Base-by-base conservation (phyloP, 2,888 invertebrate genomes). In the Parapristionchus giblindavisi region DNA sequence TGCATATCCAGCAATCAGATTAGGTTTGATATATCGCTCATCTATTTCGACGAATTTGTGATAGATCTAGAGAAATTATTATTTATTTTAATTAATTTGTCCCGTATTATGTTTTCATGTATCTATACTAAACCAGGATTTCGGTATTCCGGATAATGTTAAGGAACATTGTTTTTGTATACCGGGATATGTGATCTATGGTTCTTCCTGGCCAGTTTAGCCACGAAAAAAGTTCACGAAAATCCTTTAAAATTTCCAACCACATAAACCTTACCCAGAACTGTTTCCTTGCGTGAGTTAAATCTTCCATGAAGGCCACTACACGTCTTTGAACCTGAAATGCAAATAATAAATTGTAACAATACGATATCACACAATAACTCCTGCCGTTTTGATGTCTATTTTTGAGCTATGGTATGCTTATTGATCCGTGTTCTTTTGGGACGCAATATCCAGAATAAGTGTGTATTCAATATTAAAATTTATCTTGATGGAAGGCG, bases 31-130 rank as follows among this genome's bases (percentile, higher is more conserved):
- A 34, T 48, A 61, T 51, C 61, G 43, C 61, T 73, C 73, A 61
- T 73, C 73, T 43, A 73, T 60, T 32, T 73, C 61, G 60, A 43
- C 48, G 73, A 73, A 73, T 51, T 73, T 73, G 61, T 60, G 48
- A 36, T 34, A 73, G 60, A 73, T 61, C 70, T 71, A 40, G 8
- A 54, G 27, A 32, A 32, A 29, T 36, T 61, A 38, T 14, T 38
- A n/a, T 38, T 6, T n/a, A n/a, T 54, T 54, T 54, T 24, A 36
- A 43, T 29, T 38, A 27, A 60, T 60, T 56, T 60, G 34, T 34
- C 21, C 2, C 3, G n/a, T n/a, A 60, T 34, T 6, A 6, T 32
- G 34, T 32, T 34, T 34, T 21, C 17, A 36, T 17, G 17, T 17
- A 14, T 43, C 17, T 14, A 43, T 43, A 14, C 43, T 43, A 43